Base-by-base conservation (phyloP, 2,113 vertebrate genomes). In the Colistium nudipinnis region DNA sequence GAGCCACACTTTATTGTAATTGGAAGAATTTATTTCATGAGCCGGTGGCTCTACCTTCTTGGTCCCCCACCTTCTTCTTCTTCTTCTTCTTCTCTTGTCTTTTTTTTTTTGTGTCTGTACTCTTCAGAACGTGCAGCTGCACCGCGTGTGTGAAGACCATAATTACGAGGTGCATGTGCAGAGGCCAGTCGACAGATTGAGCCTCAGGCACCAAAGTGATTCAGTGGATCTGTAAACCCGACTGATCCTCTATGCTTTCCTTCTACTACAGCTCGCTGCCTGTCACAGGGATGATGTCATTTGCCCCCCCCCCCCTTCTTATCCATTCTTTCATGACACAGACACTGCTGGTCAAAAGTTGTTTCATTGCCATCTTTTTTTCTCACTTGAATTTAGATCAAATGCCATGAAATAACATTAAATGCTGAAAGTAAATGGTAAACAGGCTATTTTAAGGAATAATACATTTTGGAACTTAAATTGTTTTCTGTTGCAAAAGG, bases 1-100 rank as follows among this genome's bases (percentile, higher is more conserved):
- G 89, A 93, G 92, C 90, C 92, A 92, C 92, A 92, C 91, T 93
- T 92, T 93, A 93, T 93, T 92, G 92, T 93, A 94, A 94, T 93
- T 93, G 92, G 91, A 88, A 91, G 92, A 90, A 93, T 93, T 94
- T 94, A 93, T 93, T 91, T 92, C 90, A 87, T 86, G 88, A 91
- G 87, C 88, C 87, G 84, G 74, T 89, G 83, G 70, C 70, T 89
- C 80, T 72, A 86, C 82, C 83, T 89, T 90, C 84, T 76, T 75
- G 62, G 59, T 48, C 75, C 70, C 66, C 68, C 71, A 63, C 63
- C 38, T 62, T 74, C 52, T 43, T 62, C 48, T 48, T 38, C 43
- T 48, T 48, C 41, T 39, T 45, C n/a, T 33, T 3, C 9, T 36
- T 48, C 11, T 39, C 33, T 30, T 28, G 3, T 41, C 43, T 49